Evolutionary conservation across 2,888 invertebrate genomes (phyloP).

Genomic region (Lepidochrysops patricia): DNA sequence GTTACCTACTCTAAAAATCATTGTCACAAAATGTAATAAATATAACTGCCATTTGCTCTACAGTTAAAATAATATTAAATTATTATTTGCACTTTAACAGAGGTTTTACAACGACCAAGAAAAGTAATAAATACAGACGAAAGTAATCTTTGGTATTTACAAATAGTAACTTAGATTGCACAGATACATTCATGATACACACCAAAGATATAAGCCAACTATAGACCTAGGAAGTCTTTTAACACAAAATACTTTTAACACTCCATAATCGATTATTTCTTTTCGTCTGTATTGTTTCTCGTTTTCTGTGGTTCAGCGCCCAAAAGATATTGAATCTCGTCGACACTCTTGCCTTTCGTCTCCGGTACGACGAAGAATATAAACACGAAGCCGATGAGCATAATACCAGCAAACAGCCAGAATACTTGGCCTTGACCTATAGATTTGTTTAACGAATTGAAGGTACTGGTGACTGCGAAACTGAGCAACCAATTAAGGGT

Average conservation of each 20-base stretch:
- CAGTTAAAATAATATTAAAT: constrained; percentile 19
- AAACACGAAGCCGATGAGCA: constrained; percentile 78
- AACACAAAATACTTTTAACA: constrained; percentile 50
- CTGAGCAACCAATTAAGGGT: constrained; percentile 88
- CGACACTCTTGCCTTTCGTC: constrained; percentile 80
- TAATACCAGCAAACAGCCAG: constrained; percentile 82
- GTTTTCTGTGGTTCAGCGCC: constrained; percentile 44
- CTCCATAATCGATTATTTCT: constrained; percentile 45
- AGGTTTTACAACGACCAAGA: constrained; percentile 23
- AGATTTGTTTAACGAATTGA: constrained; percentile 67
- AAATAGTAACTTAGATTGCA: constrained; percentile 31
- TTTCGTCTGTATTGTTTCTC: constrained; percentile 35
- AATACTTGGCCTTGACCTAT: constrained; percentile 80
- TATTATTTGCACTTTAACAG: constrained; percentile 19
- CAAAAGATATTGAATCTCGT: constrained; percentile 76
- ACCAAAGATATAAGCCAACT: constrained; percentile 32
- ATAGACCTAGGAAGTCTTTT: constrained; percentile 29
- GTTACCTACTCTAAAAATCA: constrained; percentile 10
- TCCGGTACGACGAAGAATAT: constrained; percentile 80
- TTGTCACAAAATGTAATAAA: not conserved
- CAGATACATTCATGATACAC: constrained; percentile 30
- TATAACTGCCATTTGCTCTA: constrained; percentile 16
- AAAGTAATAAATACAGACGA: constrained; percentile 25
- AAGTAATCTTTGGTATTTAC: constrained; percentile 49
- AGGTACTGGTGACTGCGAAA: constrained; percentile 86